A percentile compares a stretch with the other conserved stretches of the same genome.
phyloP scores from a whole-genome alignment of 1,140 invertebrate species.

The Pseudomyrmex dendroicus region DNA sequence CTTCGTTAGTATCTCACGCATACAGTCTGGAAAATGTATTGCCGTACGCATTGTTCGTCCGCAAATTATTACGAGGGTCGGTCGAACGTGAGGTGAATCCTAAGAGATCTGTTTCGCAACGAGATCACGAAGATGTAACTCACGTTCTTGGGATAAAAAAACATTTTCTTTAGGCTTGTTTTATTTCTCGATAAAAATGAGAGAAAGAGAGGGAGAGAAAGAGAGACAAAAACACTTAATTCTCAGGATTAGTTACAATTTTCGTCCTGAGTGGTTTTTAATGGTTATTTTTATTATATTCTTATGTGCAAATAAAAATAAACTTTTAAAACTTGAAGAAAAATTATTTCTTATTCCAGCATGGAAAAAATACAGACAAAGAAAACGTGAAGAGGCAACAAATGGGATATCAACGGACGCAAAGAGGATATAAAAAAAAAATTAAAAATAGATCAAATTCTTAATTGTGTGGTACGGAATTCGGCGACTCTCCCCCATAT shows the following conservation, averaged over 20 bases:
- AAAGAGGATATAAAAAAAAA: too few species aligned
- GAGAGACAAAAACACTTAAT: not conserved
- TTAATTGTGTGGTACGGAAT: too few species aligned
- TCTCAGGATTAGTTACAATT: not conserved
- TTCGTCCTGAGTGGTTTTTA: too few species aligned
- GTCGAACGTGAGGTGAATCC: not conserved
- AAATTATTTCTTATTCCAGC: too few species aligned
- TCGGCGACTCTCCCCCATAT: too few species aligned
- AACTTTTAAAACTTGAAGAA: too few species aligned
- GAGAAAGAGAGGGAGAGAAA: not conserved
- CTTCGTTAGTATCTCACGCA: conserved; percentile 22
- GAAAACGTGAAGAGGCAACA: too few species aligned
- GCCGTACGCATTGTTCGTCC: not conserved
- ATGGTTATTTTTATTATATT: too few species aligned
- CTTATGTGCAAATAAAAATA: too few species aligned
- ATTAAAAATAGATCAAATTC: too few species aligned
- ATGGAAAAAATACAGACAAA: too few species aligned
- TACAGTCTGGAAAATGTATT: conserved; percentile 14
- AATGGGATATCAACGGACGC: too few species aligned
- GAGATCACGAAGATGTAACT: not conserved
- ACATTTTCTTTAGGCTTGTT: not conserved
- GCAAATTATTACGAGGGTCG: conserved; percentile 33
- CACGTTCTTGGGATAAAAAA: not conserved
- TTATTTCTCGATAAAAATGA: not conserved
- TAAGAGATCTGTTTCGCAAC: not conserved